Evolutionary conservation across 2,888 invertebrate genomes (phyloP), one percentile per base, ranked within the genome.

Genomic region (Scelioninae gen. 1): DNA sequence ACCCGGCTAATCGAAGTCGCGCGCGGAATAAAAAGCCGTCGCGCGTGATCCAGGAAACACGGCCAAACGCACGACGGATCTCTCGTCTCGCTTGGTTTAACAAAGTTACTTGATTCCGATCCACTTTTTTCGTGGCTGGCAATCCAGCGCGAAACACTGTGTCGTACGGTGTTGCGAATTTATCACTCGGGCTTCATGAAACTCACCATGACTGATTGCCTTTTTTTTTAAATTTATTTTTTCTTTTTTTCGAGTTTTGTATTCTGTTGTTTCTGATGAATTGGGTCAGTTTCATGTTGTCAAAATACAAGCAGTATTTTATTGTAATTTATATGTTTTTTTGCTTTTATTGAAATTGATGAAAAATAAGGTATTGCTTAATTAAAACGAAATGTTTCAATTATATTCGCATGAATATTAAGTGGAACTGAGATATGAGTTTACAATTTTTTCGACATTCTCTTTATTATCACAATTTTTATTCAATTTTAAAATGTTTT

Each of bases 1-100:
- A n/a, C n/a, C 86, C 82, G 85, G 84, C 87, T 88, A 89, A 88
- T 88, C 88, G 89, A 86, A 88, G 85, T 85, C 86, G 86, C 65
- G 65, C 84, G 84, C 69, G 82, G 87, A n/a, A n/a, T 86, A 86
- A 82, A 87, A 88, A 89, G 84, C 85, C 38, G 13, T 23, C 40
- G 62, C 71, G 69, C 69, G 71, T 65, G 49, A 65, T 47, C 15
- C 68, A 75, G 71, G 49, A 71, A 65, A 58, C 71, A 56, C 66
- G 51, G 63, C 43, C 56, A 65, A 66, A 11, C 63, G 68, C 53
- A 43, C 51, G 62, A 43, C 38, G 45, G 34, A 15, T 47, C 47
- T 45, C 47, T 65, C 49, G 76, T 38, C 34, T 62, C 34, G 68
- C 71, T 58, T 29, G 72, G 23, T 72, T 66, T 66, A 66, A 66